phyloP scores from a whole-genome alignment of 2,113 vertebrate genomes.

The Hemiscyllium ocellatum region DNA sequence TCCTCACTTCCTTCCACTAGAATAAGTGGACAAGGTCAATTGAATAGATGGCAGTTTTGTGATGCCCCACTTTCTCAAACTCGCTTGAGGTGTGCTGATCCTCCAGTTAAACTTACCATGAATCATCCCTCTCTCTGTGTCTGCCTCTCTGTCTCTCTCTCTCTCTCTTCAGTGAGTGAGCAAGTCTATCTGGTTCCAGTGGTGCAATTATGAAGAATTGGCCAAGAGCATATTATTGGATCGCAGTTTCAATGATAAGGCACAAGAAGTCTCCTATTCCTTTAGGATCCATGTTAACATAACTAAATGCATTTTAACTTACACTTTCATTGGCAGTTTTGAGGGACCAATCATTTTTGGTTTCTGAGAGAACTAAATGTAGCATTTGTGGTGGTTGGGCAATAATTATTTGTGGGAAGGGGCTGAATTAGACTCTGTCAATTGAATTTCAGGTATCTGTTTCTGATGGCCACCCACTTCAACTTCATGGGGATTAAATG shows the following conservation, averaged over 20 bases:
- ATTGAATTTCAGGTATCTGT: neutral
- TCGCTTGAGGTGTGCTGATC: no score
- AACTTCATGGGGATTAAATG: neutral
- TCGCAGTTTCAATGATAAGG: neutral
- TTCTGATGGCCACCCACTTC: neutral
- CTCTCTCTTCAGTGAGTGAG: no score
- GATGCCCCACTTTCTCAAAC: no score
- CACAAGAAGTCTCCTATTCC: neutral
- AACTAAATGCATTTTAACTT: neutral
- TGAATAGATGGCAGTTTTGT: no score
- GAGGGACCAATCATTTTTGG: neutral
- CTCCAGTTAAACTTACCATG: no score
- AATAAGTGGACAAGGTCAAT: neutral
- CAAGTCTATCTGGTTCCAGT: neutral
- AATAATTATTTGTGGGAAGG: neutral
- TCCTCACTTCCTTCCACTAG: no score
- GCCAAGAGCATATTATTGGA: neutral
- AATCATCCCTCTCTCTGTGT: no score
- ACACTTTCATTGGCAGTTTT: neutral
- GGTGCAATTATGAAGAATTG: neutral
- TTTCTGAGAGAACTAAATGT: neutral
- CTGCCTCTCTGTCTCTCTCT: no score
- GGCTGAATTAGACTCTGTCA: neutral
- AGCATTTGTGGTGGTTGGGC: neutral
- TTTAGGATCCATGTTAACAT: neutral